Evolutionary conservation across 2,888 invertebrate genomes (phyloP).

Genomic region (Yponomeuta sedellus): DNA sequence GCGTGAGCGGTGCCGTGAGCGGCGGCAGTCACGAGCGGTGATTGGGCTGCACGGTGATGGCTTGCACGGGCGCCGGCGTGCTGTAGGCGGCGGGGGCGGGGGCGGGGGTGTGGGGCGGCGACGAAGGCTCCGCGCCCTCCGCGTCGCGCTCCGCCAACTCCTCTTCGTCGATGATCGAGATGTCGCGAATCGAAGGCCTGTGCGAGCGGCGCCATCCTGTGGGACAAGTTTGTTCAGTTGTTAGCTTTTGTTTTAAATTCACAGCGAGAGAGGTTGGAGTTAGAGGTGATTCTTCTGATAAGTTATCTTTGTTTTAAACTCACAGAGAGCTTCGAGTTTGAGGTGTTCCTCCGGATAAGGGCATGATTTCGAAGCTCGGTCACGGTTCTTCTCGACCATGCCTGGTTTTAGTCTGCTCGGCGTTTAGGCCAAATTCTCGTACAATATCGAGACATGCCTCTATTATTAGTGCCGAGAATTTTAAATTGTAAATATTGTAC

Average conservation of each 20-base stretch:
- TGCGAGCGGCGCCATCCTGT: slow-evolving; percentile 87
- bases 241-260: background rate
- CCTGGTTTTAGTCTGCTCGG: too few species aligned
- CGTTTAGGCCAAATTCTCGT: too few species aligned
- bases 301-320: too few species aligned
- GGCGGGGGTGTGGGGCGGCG: slow-evolving; percentile 36
- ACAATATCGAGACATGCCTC: too few species aligned
- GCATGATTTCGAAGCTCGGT: too few species aligned
- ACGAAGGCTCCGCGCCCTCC: slow-evolving; percentile 42
- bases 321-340: too few species aligned
- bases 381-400: too few species aligned
- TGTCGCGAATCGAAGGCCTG: slow-evolving; percentile 89
- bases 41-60: slow-evolving; percentile 63
- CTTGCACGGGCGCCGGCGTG: slow-evolving; percentile 25
- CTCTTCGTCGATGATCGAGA: slow-evolving; percentile 90
- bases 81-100: slow-evolving; percentile 49
- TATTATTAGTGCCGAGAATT: too few species aligned
- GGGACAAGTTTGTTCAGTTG: slow-evolving; percentile 15
- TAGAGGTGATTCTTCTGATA: too few species aligned
- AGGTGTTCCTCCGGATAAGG: too few species aligned
- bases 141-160: slow-evolving; percentile 79
- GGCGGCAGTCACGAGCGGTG: slow-evolving; percentile 40
- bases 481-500: too few species aligned
- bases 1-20: background rate
- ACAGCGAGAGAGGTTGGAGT: too few species aligned